Evolutionary conservation across 2,888 invertebrate species (phyloP), one percentile per base, ranked within the genome.

Genomic region (Zaprionus obscuricornis): DNA sequence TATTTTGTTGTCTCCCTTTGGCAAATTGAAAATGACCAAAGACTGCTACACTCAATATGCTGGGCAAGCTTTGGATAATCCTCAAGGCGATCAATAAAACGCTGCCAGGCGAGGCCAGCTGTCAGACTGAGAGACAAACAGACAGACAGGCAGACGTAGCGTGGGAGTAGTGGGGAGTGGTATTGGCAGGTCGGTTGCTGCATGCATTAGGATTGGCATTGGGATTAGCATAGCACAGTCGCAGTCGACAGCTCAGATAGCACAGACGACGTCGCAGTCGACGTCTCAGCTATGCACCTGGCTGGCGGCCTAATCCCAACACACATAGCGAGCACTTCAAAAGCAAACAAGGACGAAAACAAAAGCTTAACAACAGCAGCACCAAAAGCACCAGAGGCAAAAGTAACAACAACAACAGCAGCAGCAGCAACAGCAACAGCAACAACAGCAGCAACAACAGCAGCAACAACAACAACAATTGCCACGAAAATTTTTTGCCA

Each of bases 281-380:
- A 42, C 7, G 22, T n/a, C 22, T 34, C 14, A 2, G 65, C 66
- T 62, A 74, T 75, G 66, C 77, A 77, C 82, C 77, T 82, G 77
- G 70, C 82, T 77, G 74, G 74, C 82, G 78, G 82, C 75, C 76
- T 77, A 77, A 77, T 82, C 77, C 73, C 75, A 67, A 66, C 70
- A 17, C 24, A 33, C 52, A 37, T 31, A 43, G 56, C 54, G 43
- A 69, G 71, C 78, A 79, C 76, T 72, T 76, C 65, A 66, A 75
- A 68, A 60, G 72, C 85, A 74, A 71, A 78, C 86, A 74, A 74
- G 79, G 77, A 85, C 75, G 75, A 83, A 83, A 84, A 83, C 81
- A 83, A 83, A 83, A 79, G 82, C 79, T 79, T 82, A 78, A 67
- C 65, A 43, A n/a, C n/a, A n/a, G n/a, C n/a, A n/a, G n/a, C n/a